Base-by-base conservation (phyloP, 2,797 vertebrate genomes). In the Neostethus bicornis region DNA sequence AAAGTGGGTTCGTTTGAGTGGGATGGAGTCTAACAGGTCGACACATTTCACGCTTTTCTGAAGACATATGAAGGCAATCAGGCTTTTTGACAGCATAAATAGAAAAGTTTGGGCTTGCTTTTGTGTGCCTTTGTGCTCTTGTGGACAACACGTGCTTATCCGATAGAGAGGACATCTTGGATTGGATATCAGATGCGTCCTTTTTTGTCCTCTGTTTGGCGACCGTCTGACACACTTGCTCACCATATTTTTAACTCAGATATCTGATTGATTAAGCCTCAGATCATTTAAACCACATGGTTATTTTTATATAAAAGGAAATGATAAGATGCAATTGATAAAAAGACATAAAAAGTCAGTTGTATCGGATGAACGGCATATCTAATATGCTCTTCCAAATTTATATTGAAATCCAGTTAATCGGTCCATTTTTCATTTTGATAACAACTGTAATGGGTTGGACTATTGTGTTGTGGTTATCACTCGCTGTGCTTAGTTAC, bases 201-300 rank as follows among this genome's bases (percentile, higher is more conserved):
- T 79, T 74, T 60, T 60, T 46, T 65, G 80, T 64, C 84, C 87
- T 87, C 77, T 87, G 79, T 81, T 80, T 63, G 73, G 46, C 71
- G 75, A 62, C 76, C 51, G 73, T 75, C 75, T 83, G 79, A 81
- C 81, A 83, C 77, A 77, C 54, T 72, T 39, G 45, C 77, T 82
- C 77, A 72, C 70, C 54, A 63, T 70, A 77, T 73, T 84, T 77
- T 77, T 43, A 77, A 53, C 75, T 79, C 77, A 58, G 62, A 81
- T 56, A 73, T 81, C 82, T 70, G 79, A 90, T 80, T 86, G 85
- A 89, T 87, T 85, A 66, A 68, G 54, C 80, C 77, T 79, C 76
- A 72, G 79, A 84, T 85, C 77, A 81, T 67, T 74, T 84, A 69
- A 83, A 77, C 50, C 63, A 43, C 44, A 46, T 60, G 45, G 58